Conservation (phyloP, 2,113 vertebrate genomes). For the Oreochromis tanganicae region DNA sequence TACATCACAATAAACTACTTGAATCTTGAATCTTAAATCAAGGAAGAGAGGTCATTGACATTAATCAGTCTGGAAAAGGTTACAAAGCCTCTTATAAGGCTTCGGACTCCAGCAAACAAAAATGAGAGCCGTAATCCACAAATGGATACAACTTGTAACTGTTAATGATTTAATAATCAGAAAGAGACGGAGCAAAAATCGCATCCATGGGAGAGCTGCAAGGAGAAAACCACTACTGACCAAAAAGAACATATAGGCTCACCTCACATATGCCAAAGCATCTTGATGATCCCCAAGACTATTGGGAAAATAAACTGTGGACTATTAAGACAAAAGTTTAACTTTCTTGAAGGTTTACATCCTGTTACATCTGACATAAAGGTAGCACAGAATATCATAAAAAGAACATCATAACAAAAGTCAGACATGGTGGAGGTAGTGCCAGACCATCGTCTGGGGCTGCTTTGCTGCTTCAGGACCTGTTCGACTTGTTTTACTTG, state of each 20-base stretch:
- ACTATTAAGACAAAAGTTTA: not conserved
- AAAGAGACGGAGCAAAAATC: not conserved
- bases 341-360: not conserved
- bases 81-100: not conserved
- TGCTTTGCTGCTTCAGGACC: not conserved
- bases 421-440: not conserved
- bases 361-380: not conserved
- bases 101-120: not conserved
- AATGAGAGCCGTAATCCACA: not conserved
- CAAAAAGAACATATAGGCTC: not conserved
- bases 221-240: rapidly evolving
- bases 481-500: not conserved
- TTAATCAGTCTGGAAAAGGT: not conserved
- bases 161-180: not conserved
- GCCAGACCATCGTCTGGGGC: not conserved
- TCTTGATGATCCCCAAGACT: not conserved
- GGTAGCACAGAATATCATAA: not conserved
- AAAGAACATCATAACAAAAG: not conserved
- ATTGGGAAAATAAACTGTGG: not conserved
- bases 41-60: not conserved
- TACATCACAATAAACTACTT: not conserved
- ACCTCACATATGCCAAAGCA: not conserved
- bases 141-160: not conserved
- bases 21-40: not conserved
- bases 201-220: not conserved